Conservation (phyloP, 2,113 vertebrate genomes). For the Semicossyphus pulcher region DNA sequence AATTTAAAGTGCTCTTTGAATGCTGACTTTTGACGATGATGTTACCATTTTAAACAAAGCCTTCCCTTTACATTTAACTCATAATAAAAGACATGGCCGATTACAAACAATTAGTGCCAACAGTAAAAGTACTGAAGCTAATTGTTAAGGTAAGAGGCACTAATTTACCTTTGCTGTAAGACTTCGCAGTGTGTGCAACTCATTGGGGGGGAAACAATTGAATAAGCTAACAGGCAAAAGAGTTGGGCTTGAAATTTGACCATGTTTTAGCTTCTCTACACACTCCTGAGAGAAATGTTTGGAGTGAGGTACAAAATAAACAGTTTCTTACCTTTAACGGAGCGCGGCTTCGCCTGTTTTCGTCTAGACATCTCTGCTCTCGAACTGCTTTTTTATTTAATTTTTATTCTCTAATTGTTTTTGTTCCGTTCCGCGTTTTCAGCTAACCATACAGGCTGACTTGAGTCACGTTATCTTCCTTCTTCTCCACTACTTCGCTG, state of each 20-base stretch:
- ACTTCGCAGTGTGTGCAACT: conserved; percentile 2
- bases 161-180: conserved; percentile 1
- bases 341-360: conserved; percentile 98
- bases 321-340: conserved; percentile 94
- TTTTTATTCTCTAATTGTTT: conserved; percentile 20
- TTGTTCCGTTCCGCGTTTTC: conserved; percentile 69
- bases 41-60: not conserved
- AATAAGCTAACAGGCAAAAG: conserved; percentile 75
- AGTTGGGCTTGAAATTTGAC: conserved; percentile 82
- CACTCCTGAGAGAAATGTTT: conserved; percentile 30
- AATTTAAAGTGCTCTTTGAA: not conserved
- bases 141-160: not conserved
- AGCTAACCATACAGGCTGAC: conserved; percentile 74
- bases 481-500: conserved; percentile 52
- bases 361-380: conserved; percentile 93
- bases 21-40: not conserved
- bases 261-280: conserved; percentile 51
- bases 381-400: not conserved
- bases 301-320: conserved; percentile 24
- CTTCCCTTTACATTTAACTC: not conserved
- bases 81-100: not conserved
- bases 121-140: not conserved
- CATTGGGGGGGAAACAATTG: not conserved
- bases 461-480: conserved; percentile 59
- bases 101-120: conserved; percentile 9